phyloP scores from a whole-genome alignment of 1,140 invertebrate species.

The Ladona fulva region DNA sequence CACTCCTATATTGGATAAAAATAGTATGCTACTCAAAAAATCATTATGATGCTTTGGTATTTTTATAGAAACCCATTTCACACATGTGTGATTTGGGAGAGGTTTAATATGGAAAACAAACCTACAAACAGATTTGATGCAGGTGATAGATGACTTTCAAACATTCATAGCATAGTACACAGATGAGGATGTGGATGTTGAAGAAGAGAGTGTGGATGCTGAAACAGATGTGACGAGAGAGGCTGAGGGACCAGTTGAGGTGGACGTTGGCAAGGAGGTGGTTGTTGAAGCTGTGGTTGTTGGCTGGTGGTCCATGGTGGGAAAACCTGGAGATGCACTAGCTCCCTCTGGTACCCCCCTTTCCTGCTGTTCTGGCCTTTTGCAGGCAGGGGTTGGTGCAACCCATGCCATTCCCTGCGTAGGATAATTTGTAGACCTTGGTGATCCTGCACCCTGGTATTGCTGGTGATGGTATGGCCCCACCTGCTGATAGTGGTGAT shows the following conservation, averaged over 20 bases:
- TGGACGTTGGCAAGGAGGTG: background rate
- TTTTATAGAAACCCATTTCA: background rate
- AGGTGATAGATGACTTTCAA: conserved; percentile 1
- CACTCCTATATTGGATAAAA: background rate
- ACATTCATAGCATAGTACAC: conserved; percentile 20
- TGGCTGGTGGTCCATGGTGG: background rate
- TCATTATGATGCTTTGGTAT: background rate
- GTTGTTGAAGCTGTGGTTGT: background rate
- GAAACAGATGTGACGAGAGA: background rate
- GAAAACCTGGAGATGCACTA: conserved; percentile 28
- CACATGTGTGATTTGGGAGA: background rate
- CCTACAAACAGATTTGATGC: background rate
- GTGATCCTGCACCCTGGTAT: background rate
- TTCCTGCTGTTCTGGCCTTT: conserved; percentile 21
- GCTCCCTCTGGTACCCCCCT: conserved; percentile 31
- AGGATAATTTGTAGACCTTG: background rate
- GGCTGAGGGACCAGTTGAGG: background rate
- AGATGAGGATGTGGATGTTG: conserved; percentile 10
- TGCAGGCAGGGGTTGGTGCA: background rate
- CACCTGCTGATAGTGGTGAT: background rate
- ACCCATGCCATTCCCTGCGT: background rate
- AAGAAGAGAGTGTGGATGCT: background rate
- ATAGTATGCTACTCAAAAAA: background rate
- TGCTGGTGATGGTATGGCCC: conserved; percentile 13
- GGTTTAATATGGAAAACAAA: background rate